These are phyloP conservation scores for Cotesia typhae DNA, from an alignment of 1,140 invertebrate genomes.

Conservation along the genomic window DNA sequence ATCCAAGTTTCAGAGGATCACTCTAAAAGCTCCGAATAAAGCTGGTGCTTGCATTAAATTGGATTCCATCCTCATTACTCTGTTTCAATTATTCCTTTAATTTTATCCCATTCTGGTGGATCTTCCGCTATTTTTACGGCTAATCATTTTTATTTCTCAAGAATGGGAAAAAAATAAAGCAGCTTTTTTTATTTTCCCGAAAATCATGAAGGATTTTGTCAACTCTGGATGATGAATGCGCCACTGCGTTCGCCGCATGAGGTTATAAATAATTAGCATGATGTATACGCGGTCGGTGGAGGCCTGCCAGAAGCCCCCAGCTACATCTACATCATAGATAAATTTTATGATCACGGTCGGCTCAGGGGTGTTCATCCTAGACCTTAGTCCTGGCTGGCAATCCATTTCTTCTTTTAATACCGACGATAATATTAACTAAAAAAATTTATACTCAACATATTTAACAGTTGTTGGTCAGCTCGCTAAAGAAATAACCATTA, in stretches of 20 bases:
- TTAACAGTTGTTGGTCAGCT: too few species aligned
- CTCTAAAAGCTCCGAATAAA: constrained; percentile 27
- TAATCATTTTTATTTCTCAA: too few species aligned
- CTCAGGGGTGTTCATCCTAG: background rate
- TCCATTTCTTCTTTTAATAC: too few species aligned
- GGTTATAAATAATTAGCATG: constrained; percentile 63
- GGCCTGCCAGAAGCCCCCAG: constrained; percentile 33
- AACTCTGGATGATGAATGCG: too few species aligned
- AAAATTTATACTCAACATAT: too few species aligned
- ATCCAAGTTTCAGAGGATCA: constrained; percentile 36
- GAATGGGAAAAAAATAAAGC: too few species aligned
- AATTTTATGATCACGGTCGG: constrained; percentile 32
- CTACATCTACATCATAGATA: constrained; percentile 4
- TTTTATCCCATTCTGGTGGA: too few species aligned
- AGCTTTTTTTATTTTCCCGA: too few species aligned
- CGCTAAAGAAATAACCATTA: too few species aligned
- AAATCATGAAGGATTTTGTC: too few species aligned
- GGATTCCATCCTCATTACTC: constrained; percentile 19
- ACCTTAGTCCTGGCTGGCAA: too few species aligned
- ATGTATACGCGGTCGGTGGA: constrained; percentile 49
- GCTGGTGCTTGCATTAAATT: constrained; percentile 17
- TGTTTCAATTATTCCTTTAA: constrained; percentile 21
- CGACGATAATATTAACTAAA: background rate
- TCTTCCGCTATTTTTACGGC: too few species aligned
- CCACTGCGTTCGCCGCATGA: constrained; percentile 3